Evolutionary conservation across 2,797 vertebrate genomes (phyloP).

Genomic region (Lutra lutra): DNA sequence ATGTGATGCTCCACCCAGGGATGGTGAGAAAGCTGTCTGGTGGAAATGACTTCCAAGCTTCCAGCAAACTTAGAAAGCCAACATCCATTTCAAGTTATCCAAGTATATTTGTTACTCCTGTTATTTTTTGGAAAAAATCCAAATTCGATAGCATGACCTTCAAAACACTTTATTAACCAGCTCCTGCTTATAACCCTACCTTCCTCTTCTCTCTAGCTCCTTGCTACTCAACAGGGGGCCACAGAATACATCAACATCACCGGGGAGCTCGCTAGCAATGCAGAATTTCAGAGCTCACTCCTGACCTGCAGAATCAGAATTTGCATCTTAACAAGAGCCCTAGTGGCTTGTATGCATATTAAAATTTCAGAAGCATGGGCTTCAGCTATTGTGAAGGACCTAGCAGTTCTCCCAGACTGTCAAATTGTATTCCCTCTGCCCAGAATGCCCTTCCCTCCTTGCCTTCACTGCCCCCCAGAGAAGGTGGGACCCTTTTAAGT

Average conservation of each 20-base stretch:
- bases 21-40: not conserved
- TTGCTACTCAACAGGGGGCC: not conserved
- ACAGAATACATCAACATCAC: fast-evolving
- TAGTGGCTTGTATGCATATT: not conserved
- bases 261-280: not conserved
- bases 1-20: not conserved
- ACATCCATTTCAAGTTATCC: not conserved
- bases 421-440: not conserved
- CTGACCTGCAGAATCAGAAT: not conserved
- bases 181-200: not conserved
- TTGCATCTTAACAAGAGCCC: not conserved
- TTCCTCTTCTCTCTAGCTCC: not conserved
- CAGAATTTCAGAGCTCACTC: not conserved
- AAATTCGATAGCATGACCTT: not conserved
- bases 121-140: not conserved
- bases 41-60: not conserved
- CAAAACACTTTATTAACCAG: not conserved
- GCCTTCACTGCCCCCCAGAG: not conserved
- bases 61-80: not conserved
- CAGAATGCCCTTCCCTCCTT: not conserved
- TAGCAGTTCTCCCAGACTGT: not conserved
- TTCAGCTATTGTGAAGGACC: not conserved
- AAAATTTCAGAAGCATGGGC: not conserved
- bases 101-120: not conserved
- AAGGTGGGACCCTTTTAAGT: not conserved